A percentile compares a stretch with the other conserved stretches of the same genome.
phyloP scores from a whole-genome alignment of 30 jellyfish, hydroid and myxozoan species.

The Sanderia malayensis region DNA sequence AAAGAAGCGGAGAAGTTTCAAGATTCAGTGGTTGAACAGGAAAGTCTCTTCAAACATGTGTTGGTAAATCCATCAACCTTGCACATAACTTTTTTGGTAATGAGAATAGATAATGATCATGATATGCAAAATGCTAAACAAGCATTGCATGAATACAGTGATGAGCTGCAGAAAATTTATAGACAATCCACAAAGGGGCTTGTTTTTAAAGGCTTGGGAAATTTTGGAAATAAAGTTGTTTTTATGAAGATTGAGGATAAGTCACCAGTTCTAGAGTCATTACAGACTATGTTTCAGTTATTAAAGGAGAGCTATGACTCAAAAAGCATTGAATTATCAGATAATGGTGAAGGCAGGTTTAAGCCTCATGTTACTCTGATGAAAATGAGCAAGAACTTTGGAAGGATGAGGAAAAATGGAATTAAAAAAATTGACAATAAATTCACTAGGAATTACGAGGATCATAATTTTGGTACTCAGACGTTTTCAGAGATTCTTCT shows the following conservation, averaged over 20 bases:
- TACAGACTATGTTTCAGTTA: slow-evolving; percentile 12
- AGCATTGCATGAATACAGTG: slow-evolving; percentile 29
- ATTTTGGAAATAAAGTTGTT: slow-evolving; percentile 44
- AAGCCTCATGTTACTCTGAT: slow-evolving; percentile 68
- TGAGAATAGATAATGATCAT: slow-evolving; percentile 32
- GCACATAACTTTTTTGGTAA: slow-evolving; percentile 59
- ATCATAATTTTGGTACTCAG: slow-evolving; percentile 42
- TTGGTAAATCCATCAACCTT: slow-evolving; percentile 48
- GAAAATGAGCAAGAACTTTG: slow-evolving; percentile 53
- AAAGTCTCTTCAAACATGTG: slow-evolving; percentile 27
- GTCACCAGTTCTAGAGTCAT: not conserved
- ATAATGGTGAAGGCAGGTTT: slow-evolving; percentile 23
- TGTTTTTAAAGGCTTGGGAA: slow-evolving; percentile 30
- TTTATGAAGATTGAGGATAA: slow-evolving; percentile 34
- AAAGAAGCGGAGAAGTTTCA: slow-evolving; percentile 43
- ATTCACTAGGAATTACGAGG: slow-evolving; percentile 6
- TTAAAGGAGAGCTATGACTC: not conserved
- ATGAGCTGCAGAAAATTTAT: not conserved
- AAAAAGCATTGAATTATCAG: slow-evolving; percentile 7
- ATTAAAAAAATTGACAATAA: slow-evolving; percentile 38
- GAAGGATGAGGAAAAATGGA: slow-evolving; percentile 56
- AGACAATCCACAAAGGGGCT: slow-evolving; percentile 8
- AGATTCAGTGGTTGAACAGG: slow-evolving; percentile 27
- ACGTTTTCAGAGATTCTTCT: slow-evolving; percentile 38
- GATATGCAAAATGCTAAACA: slow-evolving; percentile 51